Base-by-base conservation (phyloP, 2,797 vertebrate species). In the Ispidina picta region DNA sequence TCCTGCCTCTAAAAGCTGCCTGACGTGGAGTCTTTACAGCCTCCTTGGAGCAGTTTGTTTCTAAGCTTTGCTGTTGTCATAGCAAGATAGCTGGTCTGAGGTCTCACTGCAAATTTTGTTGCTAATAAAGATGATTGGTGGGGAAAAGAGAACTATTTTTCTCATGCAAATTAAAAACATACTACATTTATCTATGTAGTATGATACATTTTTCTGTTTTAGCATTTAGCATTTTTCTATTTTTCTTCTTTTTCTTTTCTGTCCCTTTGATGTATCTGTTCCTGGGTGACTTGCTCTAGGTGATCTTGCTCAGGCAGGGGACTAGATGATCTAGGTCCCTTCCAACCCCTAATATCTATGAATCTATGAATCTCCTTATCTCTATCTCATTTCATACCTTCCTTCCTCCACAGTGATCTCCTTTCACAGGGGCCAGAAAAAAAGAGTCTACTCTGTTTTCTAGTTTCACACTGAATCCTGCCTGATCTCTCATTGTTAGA, bases 111-210 rank as follows among this genome's bases (percentile, higher is more conserved):
- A 92, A 73, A 72, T 95, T 92, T 89, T 70, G 68, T 73, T 93
- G 83, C 64, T 95, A 91, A 93, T 94, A 95, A 95, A 91, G 70
- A 86, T 81, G 85, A 95, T 95, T 8, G n/a, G 78, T 94, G 75
- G 17, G 65, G 65, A 86, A 88, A 77, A 88, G 78, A 84, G 41
- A 75, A 74, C 82, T 82, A 77, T 90, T 90, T 88, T 94, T 90
- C 89, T 81, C 51, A 85, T 93, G 86, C 75, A 94, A 85, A 93
- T 92, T 86, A 79, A 88, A 93, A 79, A 23, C 54, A 55, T 56
- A 75, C 58, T 90, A 37, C 75, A 92, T 86, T 81, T 92, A 46
- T 95, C 66, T 70, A 33, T 33, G 33, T 33, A 33, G 33, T 33
- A 33, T 33, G 33, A 33, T 33, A 33, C 33, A 33, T 33, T 33